These are phyloP conservation scores for Onychomys arenicola DNA, from an alignment of 2,797 vertebrate genomes.

Conservation along the genomic window DNA sequence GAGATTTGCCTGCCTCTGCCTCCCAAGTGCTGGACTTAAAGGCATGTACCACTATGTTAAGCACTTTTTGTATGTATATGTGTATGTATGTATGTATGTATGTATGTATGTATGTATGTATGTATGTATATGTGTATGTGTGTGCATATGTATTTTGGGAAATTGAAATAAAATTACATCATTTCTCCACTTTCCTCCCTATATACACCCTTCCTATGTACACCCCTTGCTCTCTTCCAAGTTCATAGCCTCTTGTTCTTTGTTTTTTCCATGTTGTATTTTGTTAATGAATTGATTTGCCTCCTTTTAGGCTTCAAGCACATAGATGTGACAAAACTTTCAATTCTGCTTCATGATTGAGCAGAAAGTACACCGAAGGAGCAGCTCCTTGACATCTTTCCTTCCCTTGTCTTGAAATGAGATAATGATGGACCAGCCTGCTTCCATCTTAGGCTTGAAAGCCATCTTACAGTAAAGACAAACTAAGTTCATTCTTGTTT, in stretches of 20 bases:
- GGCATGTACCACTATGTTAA: not conserved
- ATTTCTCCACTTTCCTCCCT: not conserved
- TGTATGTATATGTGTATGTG: not conserved
- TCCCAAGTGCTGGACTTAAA: not conserved
- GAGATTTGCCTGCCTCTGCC: not conserved
- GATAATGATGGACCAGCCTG: not conserved
- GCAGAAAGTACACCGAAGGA: not conserved
- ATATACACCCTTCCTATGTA: not conserved
- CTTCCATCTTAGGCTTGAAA: not conserved
- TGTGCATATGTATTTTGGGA: not conserved
- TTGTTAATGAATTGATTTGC: not conserved
- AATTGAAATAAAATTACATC: not conserved
- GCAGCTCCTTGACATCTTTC: not conserved
- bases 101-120: not conserved
- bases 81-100: not conserved
- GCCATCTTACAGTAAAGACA: not conserved
- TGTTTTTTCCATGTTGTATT: not conserved
- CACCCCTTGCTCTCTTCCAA: not conserved
- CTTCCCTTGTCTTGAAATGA: not conserved
- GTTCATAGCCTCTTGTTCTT: not conserved
- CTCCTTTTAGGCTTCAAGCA: not conserved
- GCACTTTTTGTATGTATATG: not conserved
- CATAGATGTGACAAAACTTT: not conserved
- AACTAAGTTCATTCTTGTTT: not conserved
- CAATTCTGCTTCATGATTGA: not conserved